Evolutionary conservation across 2,797 vertebrate species (phyloP), one percentile per base, ranked within the genome.

Genomic region (Enteromius afrohamiltoni): DNA sequence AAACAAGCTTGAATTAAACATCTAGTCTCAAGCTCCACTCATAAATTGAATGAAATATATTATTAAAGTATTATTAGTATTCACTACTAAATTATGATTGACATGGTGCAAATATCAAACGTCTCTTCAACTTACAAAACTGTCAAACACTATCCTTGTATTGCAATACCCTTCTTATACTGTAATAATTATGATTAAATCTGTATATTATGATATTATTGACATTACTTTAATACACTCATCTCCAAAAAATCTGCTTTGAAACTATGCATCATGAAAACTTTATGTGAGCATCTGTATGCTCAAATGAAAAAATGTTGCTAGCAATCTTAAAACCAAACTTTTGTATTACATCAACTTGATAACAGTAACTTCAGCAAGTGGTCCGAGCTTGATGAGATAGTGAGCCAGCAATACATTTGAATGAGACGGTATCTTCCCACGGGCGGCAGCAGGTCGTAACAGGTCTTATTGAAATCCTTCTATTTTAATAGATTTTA

Each of bases 401-500:
- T 42, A 34, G 60, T 6, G 45, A 82, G 80, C 45, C 31, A 29
- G 71, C 58, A 82, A 51, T 82, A 64, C 73, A 83, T 83, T 26
- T 45, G 23, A 82, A 65, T 75, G 49, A 31, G 23, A 29, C 29
- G 3, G 37, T 70, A 49, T 80, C 49, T 70, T 45, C 10, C 67
- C 75, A 62, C 9, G 7, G 42, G 45, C 45, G 0, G 29, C 70
- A 51, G 70, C 55, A 75, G 80, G 70, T 75, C 31, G 17, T 37
- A 74, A 74, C 58, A 82, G 60, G 45, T 75, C 69, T 74, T 80
- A 80, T 45, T 80, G 75, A 81, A 68, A 65, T 77, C 42, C 53
- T 69, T 80, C 60, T 37, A 69, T 86, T 75, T 68, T 71, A 79
- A 73, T 74, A 16, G 31, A 74, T 83, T 64, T 79, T 67, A 69